Conservation (phyloP, 2,113 vertebrate genomes). For the Callipepla squamata region DNA sequence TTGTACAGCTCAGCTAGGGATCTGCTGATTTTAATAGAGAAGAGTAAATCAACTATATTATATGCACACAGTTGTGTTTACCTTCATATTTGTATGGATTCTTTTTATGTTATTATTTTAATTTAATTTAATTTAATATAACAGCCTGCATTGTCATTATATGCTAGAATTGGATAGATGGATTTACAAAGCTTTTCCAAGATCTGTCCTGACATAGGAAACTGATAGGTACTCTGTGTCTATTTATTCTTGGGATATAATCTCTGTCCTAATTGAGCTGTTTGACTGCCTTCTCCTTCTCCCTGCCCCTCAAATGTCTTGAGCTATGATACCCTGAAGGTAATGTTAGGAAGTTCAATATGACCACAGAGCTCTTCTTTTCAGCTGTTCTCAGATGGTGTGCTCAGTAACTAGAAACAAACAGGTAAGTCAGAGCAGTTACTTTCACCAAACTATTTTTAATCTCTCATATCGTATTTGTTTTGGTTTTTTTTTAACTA, state of each 20-base stretch:
- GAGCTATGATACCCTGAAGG: neutral
- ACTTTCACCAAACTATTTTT: neutral
- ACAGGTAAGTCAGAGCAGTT: neutral
- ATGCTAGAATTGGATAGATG: neutral
- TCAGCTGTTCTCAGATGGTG: neutral
- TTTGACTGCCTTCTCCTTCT: neutral
- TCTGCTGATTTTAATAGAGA: neutral
- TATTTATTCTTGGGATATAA: neutral
- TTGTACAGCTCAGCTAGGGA: slow-evolving; percentile 29
- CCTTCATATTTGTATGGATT: neutral
- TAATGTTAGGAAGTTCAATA: neutral
- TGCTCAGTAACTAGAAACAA: neutral
- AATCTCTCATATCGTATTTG: neutral
- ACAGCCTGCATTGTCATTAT: neutral
- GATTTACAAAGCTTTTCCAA: neutral
- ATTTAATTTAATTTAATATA: neutral
- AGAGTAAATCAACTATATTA: neutral
- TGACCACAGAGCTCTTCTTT: neutral
- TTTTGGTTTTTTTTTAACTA: neutral
- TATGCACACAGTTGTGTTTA: neutral
- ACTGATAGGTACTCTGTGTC: neutral
- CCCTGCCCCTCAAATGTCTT: neutral
- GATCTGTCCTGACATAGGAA: neutral
- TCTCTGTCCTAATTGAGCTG: neutral
- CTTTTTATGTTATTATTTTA: neutral